A percentile compares a stretch with the other conserved stretches of the same genome.
These are phyloP conservation scores for Phycodurus eques DNA, from an alignment of 2,113 vertebrate species.

Conservation along the genomic window DNA sequence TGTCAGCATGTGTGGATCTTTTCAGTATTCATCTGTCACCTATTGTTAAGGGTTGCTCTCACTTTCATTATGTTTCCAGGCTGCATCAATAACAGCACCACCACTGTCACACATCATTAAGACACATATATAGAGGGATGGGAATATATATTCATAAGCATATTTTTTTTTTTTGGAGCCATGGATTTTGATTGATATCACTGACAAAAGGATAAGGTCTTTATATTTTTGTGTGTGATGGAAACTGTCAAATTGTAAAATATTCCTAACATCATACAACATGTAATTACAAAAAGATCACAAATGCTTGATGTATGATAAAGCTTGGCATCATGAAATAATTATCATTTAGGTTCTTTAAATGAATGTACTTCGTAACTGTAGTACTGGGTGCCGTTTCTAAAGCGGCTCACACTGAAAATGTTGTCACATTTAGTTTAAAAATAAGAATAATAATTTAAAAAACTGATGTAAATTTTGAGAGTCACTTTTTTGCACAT, in stretches of 20 bases:
- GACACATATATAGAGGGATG: slow-evolving; percentile 63
- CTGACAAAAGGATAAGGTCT: slow-evolving; percentile 60
- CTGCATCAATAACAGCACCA: slow-evolving; percentile 69
- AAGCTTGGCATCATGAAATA: neutral
- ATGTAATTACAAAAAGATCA: neutral
- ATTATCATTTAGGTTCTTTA: neutral
- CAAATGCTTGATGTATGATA: neutral
- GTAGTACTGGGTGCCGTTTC: neutral
- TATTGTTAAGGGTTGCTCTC: slow-evolving; percentile 69
- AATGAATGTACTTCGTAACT: neutral
- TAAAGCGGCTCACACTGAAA: neutral
- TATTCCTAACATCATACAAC: slow-evolving; percentile 31
- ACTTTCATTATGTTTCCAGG: slow-evolving; percentile 66
- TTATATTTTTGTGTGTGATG: slow-evolving; percentile 50
- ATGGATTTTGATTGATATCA: slow-evolving; percentile 58
- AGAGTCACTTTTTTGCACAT: too few species aligned
- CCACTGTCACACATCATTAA: slow-evolving; percentile 72
- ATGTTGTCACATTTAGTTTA: neutral
- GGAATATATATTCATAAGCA: slow-evolving; percentile 58
- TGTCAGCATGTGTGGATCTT: slow-evolving; percentile 66
- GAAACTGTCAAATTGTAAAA: slow-evolving; percentile 53
- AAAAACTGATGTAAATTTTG: too few species aligned
- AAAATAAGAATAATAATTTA: too few species aligned
- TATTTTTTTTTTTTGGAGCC: slow-evolving; percentile 32
- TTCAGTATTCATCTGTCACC: slow-evolving; percentile 65